Evolutionary conservation across 2,797 vertebrate genomes (phyloP), one percentile per base, ranked within the genome.

Genomic region (Tolypeutes matacus): DNA sequence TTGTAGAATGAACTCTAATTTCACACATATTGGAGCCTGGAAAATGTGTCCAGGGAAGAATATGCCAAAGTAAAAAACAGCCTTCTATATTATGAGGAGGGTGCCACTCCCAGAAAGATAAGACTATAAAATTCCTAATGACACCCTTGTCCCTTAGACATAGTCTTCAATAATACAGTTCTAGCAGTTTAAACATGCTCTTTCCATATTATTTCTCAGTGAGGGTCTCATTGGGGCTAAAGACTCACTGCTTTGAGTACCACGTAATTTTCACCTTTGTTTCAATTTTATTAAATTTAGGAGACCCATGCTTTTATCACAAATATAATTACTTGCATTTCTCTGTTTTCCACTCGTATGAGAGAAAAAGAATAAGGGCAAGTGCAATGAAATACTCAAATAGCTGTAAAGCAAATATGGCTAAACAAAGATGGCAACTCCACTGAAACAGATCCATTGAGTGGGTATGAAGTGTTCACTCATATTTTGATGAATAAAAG

Each of bases 231-330:
- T 0, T 86, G 89, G 87, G 46, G 23, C 5, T 51, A 21, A 17
- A n/a, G 64, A 27, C 10, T 14, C 70, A 81, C 65, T 42, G 69
- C 21, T 46, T 93, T 84, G 51, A 46, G 42, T 70, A n/a, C 42
- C 49, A 21, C 7, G 14, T 64, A 39, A 72, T 69, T 93, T 89
- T 56, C 17, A 64, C 17, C 51, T 81, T 86, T 39, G 18, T 89
- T 69, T 84, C 70, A 53, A 36, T 86, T 96, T 89, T 46, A 86
- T 88, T 88, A 81, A 60, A 49, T 84, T 46, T 70, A 67, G 76
- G 46, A 56, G 69, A 70, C n/a, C 42, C 81, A 10, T 11, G n/a
- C 4, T 83, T 80, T 90, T 31, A 53, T 67, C 53, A 95, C 23
- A 85, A 90, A 67, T 69, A 27, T 27, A 21, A 39, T 72, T 36